Conservation (phyloP, 2,113 vertebrate species). For the Carettochelys insculpta region DNA sequence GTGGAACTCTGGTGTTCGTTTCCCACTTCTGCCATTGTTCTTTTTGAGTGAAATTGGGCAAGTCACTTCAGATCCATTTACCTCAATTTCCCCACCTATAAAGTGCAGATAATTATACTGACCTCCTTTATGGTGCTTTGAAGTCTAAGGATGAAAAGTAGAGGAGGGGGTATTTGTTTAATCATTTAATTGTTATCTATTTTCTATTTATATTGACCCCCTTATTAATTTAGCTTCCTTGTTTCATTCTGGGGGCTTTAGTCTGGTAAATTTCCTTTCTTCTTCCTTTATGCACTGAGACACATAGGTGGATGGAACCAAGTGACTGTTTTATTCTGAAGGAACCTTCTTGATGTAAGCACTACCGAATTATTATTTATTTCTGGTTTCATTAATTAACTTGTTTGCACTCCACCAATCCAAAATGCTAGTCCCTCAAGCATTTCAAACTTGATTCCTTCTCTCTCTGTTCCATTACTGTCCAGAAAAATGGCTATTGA, state of each 20-base stretch:
- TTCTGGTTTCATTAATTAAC: neutral
- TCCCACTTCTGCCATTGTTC: neutral
- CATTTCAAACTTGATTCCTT: neutral
- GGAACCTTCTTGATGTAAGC: neutral
- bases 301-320: neutral
- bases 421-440: neutral
- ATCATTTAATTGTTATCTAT: neutral
- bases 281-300: neutral
- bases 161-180: neutral
- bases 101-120: neutral
- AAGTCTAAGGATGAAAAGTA: neutral
- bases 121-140: neutral
- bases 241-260: neutral
- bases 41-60: neutral
- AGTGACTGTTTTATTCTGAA: neutral
- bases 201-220: neutral
- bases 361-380: neutral
- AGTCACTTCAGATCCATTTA: neutral
- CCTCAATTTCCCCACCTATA: neutral
- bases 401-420: neutral
- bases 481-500: conserved; percentile 33
- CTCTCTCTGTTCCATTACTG: conserved; percentile 1
- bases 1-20: neutral
- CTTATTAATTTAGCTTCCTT: neutral
- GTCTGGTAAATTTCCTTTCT: neutral